Base-by-base conservation (phyloP, 2,797 vertebrate genomes). In the Pempheris klunzingeri region DNA sequence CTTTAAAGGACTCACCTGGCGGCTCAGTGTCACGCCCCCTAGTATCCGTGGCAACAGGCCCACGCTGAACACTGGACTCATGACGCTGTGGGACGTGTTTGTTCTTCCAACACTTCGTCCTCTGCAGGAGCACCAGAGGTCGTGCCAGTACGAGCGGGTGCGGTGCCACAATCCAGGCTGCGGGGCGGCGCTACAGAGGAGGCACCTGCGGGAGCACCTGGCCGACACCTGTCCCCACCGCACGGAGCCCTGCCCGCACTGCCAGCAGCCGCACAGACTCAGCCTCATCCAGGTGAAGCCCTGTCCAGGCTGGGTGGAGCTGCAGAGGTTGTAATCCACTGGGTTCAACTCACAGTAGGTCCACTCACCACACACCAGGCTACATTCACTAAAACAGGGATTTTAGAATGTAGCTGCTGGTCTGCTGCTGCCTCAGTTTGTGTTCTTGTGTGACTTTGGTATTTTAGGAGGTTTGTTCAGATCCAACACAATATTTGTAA, bases 111-210 rank as follows among this genome's bases (percentile, higher is more conserved):
- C 24, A 2, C 36, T 47, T 71, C 22, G 1, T 39, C 12, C 32
- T 24, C 86, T 82, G 34, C 93, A 98, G 97, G 96, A 97, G 18
- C 97, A 98, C 65, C 95, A 97, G 69, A 95, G 92, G 53, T 93
- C 91, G n/a, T 98, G 97, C 85, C 77, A 83, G 22, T 96, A 94
- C 71, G 96, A 97, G 91, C 82, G 30, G 0, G 68, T 95, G 74
- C 91, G 64, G 0, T 98, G 97, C 88, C 86, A 85, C 39, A 96
- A 96, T 10, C 83, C 94, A 22, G 94, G 92, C 61, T 98, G 97
- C 73, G 82, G 0, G 22, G 93, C 92, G 43, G 75, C 74, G 36
- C 81, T 97, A 46, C 89, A 94, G 62, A 95, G 96, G 58, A 95
- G 91, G 77, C 80, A 96, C 65, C 46, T 97, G 80, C 88, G 94